Conservation (phyloP, 2,113 vertebrate genomes). For the Mesembrinibis cayennensis region DNA sequence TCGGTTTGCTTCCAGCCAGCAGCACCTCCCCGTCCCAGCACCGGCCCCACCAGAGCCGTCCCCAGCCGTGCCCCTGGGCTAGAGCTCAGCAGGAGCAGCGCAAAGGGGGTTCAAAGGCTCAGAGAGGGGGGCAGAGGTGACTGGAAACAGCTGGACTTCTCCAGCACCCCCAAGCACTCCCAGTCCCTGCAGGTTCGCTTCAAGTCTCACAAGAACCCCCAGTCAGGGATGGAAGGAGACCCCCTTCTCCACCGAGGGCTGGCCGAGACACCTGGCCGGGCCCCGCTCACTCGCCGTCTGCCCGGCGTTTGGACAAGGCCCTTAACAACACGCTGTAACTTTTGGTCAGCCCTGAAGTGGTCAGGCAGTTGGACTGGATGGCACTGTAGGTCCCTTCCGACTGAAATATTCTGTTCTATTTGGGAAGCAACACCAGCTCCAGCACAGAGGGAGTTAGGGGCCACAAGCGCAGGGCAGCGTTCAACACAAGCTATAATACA, state of each 20-base stretch:
- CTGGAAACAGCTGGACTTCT: neutral
- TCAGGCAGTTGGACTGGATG: no score
- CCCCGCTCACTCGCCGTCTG: neutral
- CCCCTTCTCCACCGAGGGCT: fast-evolving
- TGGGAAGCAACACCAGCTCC: neutral
- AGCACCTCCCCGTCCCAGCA: neutral
- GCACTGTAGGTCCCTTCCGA: no score
- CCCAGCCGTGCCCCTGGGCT: neutral
- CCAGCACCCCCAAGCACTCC: neutral
- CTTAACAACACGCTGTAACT: no score
- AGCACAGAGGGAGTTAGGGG: neutral
- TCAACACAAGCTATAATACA: neutral
- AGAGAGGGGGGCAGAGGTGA: neutral
- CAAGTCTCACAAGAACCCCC: neutral
- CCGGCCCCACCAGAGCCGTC: fast-evolving
- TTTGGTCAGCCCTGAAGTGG: no score
- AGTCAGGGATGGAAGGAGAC: neutral
- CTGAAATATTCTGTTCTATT: no score
- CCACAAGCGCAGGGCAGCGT: neutral
- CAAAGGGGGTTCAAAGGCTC: fast-evolving
- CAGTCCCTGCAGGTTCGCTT: neutral
- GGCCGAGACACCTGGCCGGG: neutral
- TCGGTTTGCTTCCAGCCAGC: neutral
- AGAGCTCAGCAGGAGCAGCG: neutral
- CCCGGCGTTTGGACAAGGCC: neutral